Base-by-base conservation (phyloP, 2,888 invertebrate species). In the Megamerina dolium region DNA sequence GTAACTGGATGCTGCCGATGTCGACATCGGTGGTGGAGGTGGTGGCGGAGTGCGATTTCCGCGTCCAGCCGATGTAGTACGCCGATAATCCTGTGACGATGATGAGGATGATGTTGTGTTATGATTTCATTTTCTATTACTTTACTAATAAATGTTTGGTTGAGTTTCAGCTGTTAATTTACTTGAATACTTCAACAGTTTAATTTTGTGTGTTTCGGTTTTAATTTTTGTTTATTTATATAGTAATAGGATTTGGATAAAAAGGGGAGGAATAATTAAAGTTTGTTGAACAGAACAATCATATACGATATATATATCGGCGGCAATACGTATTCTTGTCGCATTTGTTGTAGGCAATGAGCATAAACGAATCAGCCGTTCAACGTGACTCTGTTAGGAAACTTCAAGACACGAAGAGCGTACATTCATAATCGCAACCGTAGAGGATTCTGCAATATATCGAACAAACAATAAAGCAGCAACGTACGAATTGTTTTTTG, bases 11-110 rank as follows among this genome's bases (percentile, higher is more conserved):
- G 62, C 57, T 17, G 63, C 53, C 30, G 59, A 58, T 14, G 60
- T 56, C 12, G 61, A 55, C 52, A 58, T 53, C 17, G 63, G 63
- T 41, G 66, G 61, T 49, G 66, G 58, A 37, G 63, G 63, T 40
- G 69, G 68, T 49, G 67, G 63, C 52, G 68, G 66, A 27, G 56
- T 54, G 14, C 69, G 65, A 60, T 69, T 68, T 37, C 63, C 68
- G 53, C 69, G 66, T 41, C 56, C 55, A 18, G 55, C 56, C 46
- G 65, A 63, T 37, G 63, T 54, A 40, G 66, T 65, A 38, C 68
- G 70, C 58, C 69, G 66, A 57, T 68, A 70, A 56, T 70, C 69
- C 63, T 70, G 66, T 58, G 65, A 60, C 58, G 65, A 63, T 62
- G 70, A 70, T 59, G 66, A 64, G 58, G 62, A 61, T 55, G 67